Evolutionary conservation across 2,113 vertebrate species (phyloP), one percentile per base, ranked within the genome.

Genomic region (Vulpes lagopus): DNA sequence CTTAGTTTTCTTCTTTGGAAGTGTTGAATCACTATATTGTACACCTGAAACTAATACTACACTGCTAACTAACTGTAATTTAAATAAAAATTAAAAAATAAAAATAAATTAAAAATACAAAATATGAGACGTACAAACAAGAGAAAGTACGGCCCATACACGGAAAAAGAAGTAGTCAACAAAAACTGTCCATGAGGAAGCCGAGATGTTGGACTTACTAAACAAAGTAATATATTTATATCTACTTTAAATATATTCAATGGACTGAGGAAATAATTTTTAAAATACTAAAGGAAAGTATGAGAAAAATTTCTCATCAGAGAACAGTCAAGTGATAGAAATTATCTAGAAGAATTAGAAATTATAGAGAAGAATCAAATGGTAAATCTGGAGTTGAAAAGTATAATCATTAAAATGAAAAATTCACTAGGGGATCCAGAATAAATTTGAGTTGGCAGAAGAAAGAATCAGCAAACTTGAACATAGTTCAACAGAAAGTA

Each of bases 261-360:
- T 88, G 32, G 64, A 62, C 11, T 79, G 59, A 71, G 8, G n/a
- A 82, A 87, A 60, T 57, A 49, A 53, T 55, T 19, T 71, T 53
- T 57, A 78, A 97, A 88, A 89, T 89, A 65, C 15, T 76, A 82
- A 71, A 84, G 25, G 27, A 89, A 69, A 64, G 10, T 23, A 71
- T 35, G 27, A 88, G 2, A 88, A 96, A 17, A 80, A 74, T 79
- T 76, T 87, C 35, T 87, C 23, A 71, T 22, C 27, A 79, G 2
- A 65, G 23, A 89, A 80, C n/a, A 82, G 32, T 57, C 49, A 88
- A 71, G 55, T 74, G 27, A 65, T 15, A 74, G 16, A 67, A 74
- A 57, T 84, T 69, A 49, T 83, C 43, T 78, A 85, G 59, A 92
- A 92, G 32, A 78, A 19, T 11, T 15, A 74, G 16, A 67, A 74